Conservation (phyloP, 2,888 invertebrate genomes). For the Beris chalybata region DNA sequence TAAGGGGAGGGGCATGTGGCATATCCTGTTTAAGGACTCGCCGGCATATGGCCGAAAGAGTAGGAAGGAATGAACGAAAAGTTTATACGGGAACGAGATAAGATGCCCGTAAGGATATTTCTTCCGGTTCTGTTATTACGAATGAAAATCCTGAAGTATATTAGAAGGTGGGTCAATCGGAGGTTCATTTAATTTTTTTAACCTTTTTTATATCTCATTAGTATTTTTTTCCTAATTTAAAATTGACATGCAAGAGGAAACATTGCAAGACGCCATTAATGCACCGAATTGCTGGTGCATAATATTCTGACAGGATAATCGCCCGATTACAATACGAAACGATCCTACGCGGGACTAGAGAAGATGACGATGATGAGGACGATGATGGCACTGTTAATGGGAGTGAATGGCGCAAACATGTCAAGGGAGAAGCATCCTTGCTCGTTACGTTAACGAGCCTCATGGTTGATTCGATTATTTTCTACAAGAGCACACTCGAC, state of each 20-base stretch:
- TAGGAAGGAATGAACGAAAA: not conserved
- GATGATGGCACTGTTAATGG: too few species aligned
- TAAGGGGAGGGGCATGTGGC: conserved; percentile 33
- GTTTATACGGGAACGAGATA: not conserved
- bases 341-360: conserved; percentile 5
- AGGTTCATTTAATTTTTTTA: conserved; percentile 6
- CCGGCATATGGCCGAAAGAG: not conserved
- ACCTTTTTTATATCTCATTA: not conserved
- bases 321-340: conserved; percentile 3
- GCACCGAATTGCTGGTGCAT: conserved; percentile 8
- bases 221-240: not conserved
- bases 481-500: conserved; percentile 27
- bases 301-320: conserved; percentile 30
- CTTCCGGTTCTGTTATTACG: conserved; percentile 34
- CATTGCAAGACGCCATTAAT: conserved; percentile 9
- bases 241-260: not conserved
- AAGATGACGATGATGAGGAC: too few species aligned
- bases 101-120: conserved; percentile 28
- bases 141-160: conserved; percentile 31
- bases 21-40: not conserved
- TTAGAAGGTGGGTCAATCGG: conserved; percentile 24
- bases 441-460: conserved; percentile 44
- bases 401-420: conserved; percentile 1
- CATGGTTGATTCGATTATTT: conserved; percentile 44
- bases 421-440: conserved; percentile 38